A percentile compares a stretch with the other conserved stretches of the same genome.
These are phyloP conservation scores for Eremophila alpestris DNA, from an alignment of 2,797 vertebrate genomes.

Conservation along the genomic window DNA sequence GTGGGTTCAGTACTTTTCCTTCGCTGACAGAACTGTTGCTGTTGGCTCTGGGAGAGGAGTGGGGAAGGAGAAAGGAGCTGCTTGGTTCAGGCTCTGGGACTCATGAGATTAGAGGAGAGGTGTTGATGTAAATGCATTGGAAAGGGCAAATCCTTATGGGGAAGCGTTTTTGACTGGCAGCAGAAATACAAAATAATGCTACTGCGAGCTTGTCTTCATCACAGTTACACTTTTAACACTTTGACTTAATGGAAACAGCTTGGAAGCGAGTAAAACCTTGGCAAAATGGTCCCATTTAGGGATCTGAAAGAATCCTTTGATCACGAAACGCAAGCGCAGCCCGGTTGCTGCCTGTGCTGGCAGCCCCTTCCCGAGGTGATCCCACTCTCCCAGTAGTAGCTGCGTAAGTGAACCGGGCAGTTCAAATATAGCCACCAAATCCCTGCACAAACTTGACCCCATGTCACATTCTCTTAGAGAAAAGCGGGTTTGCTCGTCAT, in stretches of 20 bases:
- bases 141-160: not conserved
- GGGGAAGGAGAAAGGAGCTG: not conserved
- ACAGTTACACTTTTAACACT: not conserved
- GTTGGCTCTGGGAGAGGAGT: not conserved
- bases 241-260: not conserved
- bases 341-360: not conserved
- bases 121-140: rapidly evolving
- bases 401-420: not conserved
- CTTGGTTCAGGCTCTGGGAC: not conserved
- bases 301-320: not conserved
- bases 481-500: not conserved
- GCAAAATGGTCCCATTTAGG: not conserved
- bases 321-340: rapidly evolving
- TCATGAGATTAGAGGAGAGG: not conserved
- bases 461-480: not conserved
- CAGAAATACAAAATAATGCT: not conserved
- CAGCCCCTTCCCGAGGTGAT: not conserved
- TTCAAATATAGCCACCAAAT: conserved; percentile 23
- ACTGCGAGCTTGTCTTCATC: not conserved
- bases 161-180: not conserved
- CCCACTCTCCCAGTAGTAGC: not conserved
- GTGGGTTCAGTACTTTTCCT: not conserved
- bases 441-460: not conserved
- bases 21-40: not conserved
- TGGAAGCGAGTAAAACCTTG: not conserved